Percentiles rank a stretch among this genome's conserved stretches.
phyloP scores from a whole-genome alignment of 2,797 vertebrate species.

The Coracias cyanogaster region DNA sequence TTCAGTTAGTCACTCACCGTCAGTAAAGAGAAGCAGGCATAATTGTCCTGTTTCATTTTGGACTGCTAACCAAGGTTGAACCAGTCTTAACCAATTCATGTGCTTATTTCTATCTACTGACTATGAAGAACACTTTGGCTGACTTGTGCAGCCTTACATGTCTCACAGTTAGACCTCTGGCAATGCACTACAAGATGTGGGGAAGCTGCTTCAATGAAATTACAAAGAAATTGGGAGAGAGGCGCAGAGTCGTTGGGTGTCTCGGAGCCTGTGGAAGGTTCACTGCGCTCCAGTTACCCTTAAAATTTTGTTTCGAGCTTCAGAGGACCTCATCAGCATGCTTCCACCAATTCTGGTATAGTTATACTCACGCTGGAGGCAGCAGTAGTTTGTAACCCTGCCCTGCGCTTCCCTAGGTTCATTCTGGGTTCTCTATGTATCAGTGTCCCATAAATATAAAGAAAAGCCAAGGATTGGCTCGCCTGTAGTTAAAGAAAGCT shows the following conservation, averaged over 20 bases:
- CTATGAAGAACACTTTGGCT: not conserved
- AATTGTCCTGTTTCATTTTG: not conserved
- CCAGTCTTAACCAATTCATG: not conserved
- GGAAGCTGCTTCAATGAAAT: not conserved
- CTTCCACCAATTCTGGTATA: not conserved
- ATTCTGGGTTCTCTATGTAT: not conserved
- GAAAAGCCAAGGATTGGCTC: not conserved
- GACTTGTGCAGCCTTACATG: not conserved
- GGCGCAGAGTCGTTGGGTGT: rapidly evolving
- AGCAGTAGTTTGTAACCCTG: not conserved
- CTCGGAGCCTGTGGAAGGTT: not conserved
- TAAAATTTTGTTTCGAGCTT: not conserved
- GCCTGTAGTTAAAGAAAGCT: not conserved
- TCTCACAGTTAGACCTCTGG: not conserved
- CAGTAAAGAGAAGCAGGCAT: not conserved
- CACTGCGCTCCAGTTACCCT: not conserved
- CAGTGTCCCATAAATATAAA: not conserved
- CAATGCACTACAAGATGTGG: not conserved
- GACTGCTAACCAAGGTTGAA: not conserved
- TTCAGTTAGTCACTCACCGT: not conserved
- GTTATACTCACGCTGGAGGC: not conserved
- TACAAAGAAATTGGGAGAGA: not conserved
- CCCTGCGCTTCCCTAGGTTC: not conserved
- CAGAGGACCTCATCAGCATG: not conserved
- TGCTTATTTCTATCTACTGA: not conserved